Conservation (phyloP, 2,888 invertebrate genomes). For the Pristionchus fissidentatus region DNA sequence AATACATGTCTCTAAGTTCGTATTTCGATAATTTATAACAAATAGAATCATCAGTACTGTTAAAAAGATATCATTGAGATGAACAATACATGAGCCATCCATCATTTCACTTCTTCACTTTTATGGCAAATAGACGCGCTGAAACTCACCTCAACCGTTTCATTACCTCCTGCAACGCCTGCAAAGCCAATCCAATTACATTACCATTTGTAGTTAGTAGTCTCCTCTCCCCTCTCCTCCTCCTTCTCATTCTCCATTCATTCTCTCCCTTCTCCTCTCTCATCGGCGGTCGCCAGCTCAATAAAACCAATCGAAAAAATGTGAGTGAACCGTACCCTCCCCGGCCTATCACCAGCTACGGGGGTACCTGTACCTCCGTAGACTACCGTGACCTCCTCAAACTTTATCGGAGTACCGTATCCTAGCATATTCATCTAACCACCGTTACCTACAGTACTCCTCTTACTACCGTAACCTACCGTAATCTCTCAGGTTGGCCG, state of each 20-base stretch:
- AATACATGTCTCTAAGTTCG: no score
- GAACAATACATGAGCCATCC: no score
- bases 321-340: not conserved
- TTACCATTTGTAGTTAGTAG: no score
- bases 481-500: slow-evolving; percentile 49
- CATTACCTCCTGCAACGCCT: no score
- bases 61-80: no score
- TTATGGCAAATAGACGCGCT: no score
- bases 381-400: not conserved
- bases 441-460: not conserved
- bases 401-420: not conserved
- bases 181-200: no score
- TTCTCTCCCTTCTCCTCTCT: not conserved
- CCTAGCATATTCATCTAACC: not conserved
- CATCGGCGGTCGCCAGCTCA: slow-evolving; percentile 6
- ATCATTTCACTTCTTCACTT: no score
- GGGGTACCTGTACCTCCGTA: no score
- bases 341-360: not conserved
- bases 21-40: no score
- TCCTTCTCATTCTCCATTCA: not conserved
- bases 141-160: no score
- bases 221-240: not conserved
- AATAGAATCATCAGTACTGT: no score
- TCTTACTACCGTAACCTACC: not conserved
- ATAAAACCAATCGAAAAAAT: not conserved